Conservation (phyloP, 2,113 vertebrate species). For the Nymphicus hollandicus region DNA sequence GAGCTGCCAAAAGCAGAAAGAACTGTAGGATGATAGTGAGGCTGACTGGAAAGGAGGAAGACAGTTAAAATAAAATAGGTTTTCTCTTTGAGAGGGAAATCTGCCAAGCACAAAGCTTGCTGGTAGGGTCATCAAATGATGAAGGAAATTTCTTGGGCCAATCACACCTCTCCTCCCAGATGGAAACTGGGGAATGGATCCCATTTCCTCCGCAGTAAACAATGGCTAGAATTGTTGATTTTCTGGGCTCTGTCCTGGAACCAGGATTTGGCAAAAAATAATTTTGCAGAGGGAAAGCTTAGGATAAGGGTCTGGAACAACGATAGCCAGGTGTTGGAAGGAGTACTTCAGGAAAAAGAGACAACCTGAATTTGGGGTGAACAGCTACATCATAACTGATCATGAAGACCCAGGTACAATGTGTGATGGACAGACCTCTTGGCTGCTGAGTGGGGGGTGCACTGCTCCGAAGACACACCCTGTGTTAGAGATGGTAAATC, state of each 20-base stretch:
- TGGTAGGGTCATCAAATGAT: neutral
- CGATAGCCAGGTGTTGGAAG: neutral
- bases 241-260: neutral
- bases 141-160: neutral
- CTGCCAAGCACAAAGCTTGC: neutral
- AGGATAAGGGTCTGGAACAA: neutral
- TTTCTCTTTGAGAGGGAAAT: neutral
- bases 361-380: neutral
- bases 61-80: neutral
- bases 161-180: neutral
- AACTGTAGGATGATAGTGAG: neutral
- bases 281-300: neutral
- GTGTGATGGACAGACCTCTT: neutral
- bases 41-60: neutral
- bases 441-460: too few relatives aligned
- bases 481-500: neutral
- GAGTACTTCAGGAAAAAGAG: neutral
- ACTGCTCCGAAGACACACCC: neutral
- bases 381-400: neutral
- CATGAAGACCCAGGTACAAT: fast-evolving
- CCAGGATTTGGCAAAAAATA: neutral
- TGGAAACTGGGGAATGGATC: neutral
- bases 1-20: conserved; percentile 9
- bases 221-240: neutral
- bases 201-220: neutral